phyloP scores from a whole-genome alignment of 2,113 vertebrate genomes.

The Chlorodrepanis virens region DNA sequence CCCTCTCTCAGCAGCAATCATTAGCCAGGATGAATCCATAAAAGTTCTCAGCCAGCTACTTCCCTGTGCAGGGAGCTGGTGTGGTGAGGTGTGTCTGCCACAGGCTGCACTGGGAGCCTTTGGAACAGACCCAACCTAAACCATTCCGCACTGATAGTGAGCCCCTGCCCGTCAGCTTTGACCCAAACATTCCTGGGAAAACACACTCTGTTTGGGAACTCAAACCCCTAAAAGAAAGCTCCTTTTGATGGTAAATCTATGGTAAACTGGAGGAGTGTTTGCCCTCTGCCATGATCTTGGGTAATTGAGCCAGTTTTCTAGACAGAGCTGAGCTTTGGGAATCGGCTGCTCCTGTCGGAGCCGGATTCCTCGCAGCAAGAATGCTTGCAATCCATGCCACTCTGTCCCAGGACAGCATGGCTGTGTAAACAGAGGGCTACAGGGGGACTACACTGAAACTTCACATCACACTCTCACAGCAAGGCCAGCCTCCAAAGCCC shows the following conservation, averaged over 20 bases:
- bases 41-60: neutral
- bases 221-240: neutral
- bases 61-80: neutral
- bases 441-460: neutral
- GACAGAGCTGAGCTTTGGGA: conserved; percentile 55
- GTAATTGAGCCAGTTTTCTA: conserved; percentile 17
- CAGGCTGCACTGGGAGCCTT: neutral
- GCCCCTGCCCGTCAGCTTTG: neutral
- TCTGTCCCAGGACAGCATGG: conserved; percentile 30
- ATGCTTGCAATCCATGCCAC: conserved; percentile 29
- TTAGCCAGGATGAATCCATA: neutral
- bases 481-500: neutral
- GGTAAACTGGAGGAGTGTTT: conserved; percentile 13
- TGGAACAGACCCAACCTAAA: neutral
- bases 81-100: neutral
- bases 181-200: conserved; percentile 1
- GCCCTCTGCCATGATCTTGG: neutral
- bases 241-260: neutral
- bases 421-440: conserved; percentile 31
- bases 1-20: neutral
- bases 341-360: neutral
- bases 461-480: neutral
- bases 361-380: conserved; percentile 47
- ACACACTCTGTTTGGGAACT: neutral
- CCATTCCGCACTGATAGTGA: fast-evolving